Percentiles rank a stretch among this genome's conserved stretches.
Evolutionary conservation across 2,113 vertebrate genomes (phyloP).

Genomic region (Lonchura striata): DNA sequence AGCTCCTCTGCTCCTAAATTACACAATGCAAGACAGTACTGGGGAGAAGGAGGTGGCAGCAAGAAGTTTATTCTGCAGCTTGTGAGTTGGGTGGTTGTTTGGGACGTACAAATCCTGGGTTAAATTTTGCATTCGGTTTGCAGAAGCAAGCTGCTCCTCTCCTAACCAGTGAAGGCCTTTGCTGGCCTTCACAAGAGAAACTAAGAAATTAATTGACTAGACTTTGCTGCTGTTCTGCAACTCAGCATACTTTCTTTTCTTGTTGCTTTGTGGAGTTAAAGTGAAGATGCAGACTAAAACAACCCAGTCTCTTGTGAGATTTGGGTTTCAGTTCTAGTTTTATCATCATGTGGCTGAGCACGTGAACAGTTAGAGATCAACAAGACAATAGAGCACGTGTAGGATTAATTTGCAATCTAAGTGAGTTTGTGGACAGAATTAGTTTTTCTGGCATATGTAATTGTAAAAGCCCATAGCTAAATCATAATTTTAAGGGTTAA

Average conservation of each 20-base stretch:
- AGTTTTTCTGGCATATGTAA: background rate
- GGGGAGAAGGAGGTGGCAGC: background rate
- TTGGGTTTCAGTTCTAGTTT: conserved; percentile 21
- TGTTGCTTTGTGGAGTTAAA: background rate
- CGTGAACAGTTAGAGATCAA: background rate
- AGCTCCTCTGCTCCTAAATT: background rate
- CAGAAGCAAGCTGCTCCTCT: background rate
- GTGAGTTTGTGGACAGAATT: background rate
- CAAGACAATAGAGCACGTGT: background rate
- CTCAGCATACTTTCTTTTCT: background rate
- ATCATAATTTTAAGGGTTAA: background rate
- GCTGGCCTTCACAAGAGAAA: background rate
- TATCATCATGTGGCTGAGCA: background rate
- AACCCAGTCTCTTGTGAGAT: background rate
- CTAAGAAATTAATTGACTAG: background rate
- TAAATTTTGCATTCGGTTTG: background rate
- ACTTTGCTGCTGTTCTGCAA: background rate
- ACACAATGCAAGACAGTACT: accelerated
- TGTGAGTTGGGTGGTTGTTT: background rate
- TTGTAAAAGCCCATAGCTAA: background rate
- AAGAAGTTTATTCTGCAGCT: background rate
- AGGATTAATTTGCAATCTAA: background rate
- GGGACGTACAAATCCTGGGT: background rate
- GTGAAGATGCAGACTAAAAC: background rate
- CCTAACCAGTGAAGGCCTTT: background rate